These are phyloP conservation scores for Drosophila setosimentum DNA, from an alignment of 2,888 invertebrate species.

Conservation along the genomic window DNA sequence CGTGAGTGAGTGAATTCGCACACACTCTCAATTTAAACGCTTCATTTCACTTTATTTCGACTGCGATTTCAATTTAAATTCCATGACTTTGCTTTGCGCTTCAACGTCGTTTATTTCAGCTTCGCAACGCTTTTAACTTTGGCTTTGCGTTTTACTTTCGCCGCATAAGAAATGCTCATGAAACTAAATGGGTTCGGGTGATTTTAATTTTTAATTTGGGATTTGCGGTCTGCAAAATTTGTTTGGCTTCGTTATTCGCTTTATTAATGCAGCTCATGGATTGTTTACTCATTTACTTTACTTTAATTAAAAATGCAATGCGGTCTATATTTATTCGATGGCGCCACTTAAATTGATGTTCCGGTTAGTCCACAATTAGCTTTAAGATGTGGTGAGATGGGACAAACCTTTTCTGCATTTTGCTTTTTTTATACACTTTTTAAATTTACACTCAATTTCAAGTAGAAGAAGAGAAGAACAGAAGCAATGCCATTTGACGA, in stretches of 20 bases:
- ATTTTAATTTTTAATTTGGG: conserved; percentile 76
- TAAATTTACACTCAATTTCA: conserved; percentile 6
- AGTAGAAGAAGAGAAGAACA: conserved; percentile 13
- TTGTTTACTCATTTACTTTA: conserved; percentile 21
- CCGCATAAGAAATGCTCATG: conserved; percentile 50
- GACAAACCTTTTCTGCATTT: conserved; percentile 6
- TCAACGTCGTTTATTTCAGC: conserved; percentile 60
- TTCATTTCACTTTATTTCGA: conserved; percentile 80
- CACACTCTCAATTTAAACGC: conserved; percentile 71
- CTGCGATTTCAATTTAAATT: conserved; percentile 82
- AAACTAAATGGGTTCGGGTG: conserved; percentile 64
- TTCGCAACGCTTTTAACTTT: conserved; percentile 33
- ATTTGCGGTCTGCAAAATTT: conserved; percentile 42
- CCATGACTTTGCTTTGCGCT: conserved; percentile 61
- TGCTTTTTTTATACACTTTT: neutral
- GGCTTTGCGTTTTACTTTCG: conserved; percentile 11
- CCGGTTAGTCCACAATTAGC: conserved; percentile 32
- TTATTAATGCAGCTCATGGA: conserved; percentile 22
- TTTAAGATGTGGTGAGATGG: conserved; percentile 10
- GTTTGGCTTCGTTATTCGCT: conserved; percentile 13
- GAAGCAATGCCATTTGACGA: conserved; percentile 14
- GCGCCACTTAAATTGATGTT: conserved; percentile 18
- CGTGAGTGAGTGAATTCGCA: conserved; percentile 24
- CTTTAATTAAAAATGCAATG: conserved; percentile 59
- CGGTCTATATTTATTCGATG: conserved; percentile 5